These are phyloP conservation scores for Matsumyia berberina DNA, from an alignment of 2,888 invertebrate species.

Conservation along the genomic window DNA sequence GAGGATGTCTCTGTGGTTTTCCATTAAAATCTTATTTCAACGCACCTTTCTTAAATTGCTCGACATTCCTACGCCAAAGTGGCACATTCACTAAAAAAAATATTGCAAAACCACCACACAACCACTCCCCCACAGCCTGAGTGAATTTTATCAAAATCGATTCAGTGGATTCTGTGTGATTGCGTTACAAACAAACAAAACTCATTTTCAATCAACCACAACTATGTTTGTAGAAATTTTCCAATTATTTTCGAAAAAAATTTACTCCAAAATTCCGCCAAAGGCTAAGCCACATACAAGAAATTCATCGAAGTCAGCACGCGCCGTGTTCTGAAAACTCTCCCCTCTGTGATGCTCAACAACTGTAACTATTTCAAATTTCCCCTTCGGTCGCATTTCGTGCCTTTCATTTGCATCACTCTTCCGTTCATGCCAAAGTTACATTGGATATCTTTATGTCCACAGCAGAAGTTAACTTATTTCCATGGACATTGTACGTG, in stretches of 20 bases:
- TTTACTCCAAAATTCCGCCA: not conserved
- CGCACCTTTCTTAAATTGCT: no score
- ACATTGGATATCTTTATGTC: slow-evolving; percentile 9
- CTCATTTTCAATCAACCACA: not conserved
- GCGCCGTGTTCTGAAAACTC: not conserved
- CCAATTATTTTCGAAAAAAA: not conserved
- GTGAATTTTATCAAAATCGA: not conserved
- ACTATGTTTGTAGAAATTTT: not conserved
- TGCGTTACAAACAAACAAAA: not conserved
- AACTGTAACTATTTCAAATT: not conserved
- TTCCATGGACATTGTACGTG: slow-evolving; percentile 2
- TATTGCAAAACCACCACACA: no score
- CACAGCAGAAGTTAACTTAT: not conserved
- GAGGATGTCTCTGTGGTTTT: no score
- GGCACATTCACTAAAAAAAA: no score
- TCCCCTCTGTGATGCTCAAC: not conserved
- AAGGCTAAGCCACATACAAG: not conserved
- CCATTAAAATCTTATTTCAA: no score
- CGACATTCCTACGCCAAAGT: no score
- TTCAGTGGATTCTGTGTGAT: not conserved
- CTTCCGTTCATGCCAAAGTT: not conserved
- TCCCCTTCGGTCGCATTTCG: not conserved
- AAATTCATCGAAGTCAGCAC: not conserved
- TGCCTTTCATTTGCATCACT: not conserved
- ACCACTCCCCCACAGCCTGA: no score